Evolutionary conservation across 2,888 invertebrate species (phyloP).

Genomic region (Hydroisotoma schaefferi): DNA sequence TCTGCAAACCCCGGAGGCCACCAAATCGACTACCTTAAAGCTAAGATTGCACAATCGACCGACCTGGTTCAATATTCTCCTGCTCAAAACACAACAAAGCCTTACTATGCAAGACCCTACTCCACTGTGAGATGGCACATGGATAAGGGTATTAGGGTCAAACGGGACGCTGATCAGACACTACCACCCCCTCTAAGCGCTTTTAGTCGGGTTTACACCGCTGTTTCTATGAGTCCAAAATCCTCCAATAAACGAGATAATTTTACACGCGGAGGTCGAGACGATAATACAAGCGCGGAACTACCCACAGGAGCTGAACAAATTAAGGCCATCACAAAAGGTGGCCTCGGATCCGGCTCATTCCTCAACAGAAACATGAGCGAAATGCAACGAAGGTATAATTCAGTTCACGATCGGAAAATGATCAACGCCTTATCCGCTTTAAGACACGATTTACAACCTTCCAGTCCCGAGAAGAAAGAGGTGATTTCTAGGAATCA

Average conservation of each 20-base stretch:
- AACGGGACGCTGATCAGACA: background rate
- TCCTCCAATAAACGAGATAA: background rate
- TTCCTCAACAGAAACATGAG: background rate
- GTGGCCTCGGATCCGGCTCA: background rate
- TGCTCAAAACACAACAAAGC: background rate
- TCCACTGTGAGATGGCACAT: conserved; percentile 3
- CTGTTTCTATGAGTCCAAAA: background rate
- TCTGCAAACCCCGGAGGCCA: background rate
- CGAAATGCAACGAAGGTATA: background rate
- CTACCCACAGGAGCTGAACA: conserved; percentile 1
- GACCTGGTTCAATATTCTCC: background rate
- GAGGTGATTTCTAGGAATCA: background rate
- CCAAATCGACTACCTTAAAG: background rate
- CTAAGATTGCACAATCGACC: background rate
- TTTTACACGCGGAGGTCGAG: background rate
- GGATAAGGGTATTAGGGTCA: too few species aligned
- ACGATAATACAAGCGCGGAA: background rate
- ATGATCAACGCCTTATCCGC: background rate
- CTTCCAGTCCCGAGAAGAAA: background rate
- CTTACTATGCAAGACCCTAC: too few species aligned
- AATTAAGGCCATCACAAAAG: background rate
- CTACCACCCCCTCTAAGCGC: background rate
- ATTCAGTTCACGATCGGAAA: background rate
- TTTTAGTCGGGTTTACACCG: background rate
- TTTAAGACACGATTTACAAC: background rate